Percentiles rank a stretch among this genome's conserved stretches.
phyloP scores from a whole-genome alignment of 2,797 vertebrate genomes.

The Antennarius maculatus region DNA sequence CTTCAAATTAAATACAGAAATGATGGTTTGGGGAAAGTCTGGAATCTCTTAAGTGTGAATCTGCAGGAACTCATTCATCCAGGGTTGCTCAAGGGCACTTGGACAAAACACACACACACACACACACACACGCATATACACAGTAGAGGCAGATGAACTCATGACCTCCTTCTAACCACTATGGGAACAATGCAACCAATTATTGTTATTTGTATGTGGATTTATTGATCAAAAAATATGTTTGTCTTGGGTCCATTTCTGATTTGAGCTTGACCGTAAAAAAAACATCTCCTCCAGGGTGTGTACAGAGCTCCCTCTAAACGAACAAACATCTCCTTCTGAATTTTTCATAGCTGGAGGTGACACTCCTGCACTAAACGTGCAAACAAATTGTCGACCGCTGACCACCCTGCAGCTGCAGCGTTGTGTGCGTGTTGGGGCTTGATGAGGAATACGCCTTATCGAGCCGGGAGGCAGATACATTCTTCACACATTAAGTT shows the following conservation, averaged over 20 bases:
- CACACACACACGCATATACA: neutral
- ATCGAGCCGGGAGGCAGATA: conserved; percentile 43
- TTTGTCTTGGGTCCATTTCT: neutral
- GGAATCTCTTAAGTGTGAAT: conserved; percentile 10
- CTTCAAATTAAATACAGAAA: conserved; percentile 33
- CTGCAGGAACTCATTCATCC: conserved; percentile 9
- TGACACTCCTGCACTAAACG: conserved; percentile 25
- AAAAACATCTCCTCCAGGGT: neutral
- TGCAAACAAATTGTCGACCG: conserved; percentile 56
- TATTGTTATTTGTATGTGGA: conserved; percentile 5
- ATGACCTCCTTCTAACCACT: conserved; percentile 15
- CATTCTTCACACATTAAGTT: conserved; percentile 67
- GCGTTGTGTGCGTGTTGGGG: conserved; percentile 54
- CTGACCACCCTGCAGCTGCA: conserved; percentile 42
- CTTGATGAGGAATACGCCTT: conserved; percentile 66
- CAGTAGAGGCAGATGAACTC: neutral
- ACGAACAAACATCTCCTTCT: conserved; percentile 18
- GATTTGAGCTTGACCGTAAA: neutral
- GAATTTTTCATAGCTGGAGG: conserved; percentile 41
- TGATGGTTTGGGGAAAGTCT: conserved; percentile 31
- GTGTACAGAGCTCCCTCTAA: neutral
- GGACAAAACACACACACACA: conserved; percentile 1
- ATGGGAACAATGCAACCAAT: conserved; percentile 4
- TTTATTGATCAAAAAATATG: no score
- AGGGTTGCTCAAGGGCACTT: conserved; percentile 20